Evolutionary conservation across 2,888 invertebrate genomes (phyloP).

Genomic region (Lasioglossum marginatum): DNA sequence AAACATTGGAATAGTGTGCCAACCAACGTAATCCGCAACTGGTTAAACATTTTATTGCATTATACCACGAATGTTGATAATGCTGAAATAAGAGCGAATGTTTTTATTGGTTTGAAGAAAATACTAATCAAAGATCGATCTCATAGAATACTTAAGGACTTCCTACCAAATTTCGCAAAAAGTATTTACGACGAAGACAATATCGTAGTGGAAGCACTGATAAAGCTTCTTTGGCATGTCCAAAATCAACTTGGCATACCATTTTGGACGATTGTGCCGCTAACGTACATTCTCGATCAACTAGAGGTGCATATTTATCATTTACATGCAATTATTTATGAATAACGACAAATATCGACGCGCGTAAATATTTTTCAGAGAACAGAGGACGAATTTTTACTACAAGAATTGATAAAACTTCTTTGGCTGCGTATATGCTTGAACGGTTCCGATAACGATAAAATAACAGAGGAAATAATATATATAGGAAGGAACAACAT

Average conservation of each 20-base stretch:
- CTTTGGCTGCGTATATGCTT: slow-evolving; percentile 54
- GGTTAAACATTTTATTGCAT: slow-evolving; percentile 62
- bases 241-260: slow-evolving; percentile 50
- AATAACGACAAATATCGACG: background rate
- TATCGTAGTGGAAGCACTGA: slow-evolving; percentile 54
- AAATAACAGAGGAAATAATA: slow-evolving; percentile 53
- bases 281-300: slow-evolving; percentile 59
- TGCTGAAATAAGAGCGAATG: slow-evolving; percentile 58
- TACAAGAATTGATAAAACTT: slow-evolving; percentile 60
- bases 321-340: background rate
- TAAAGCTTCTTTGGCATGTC: slow-evolving; percentile 59
- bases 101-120: slow-evolving; percentile 63
- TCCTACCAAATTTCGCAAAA: slow-evolving; percentile 53
- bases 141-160: slow-evolving; percentile 38
- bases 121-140: slow-evolving; percentile 53
- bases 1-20: slow-evolving; percentile 64
- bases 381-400: slow-evolving; percentile 45
- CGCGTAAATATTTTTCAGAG: slow-evolving; percentile 52
- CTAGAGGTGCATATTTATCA: slow-evolving; percentile 56
- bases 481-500: slow-evolving; percentile 60
- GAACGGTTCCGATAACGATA: slow-evolving; percentile 21
- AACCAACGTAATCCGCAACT: slow-evolving; percentile 43
- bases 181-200: slow-evolving; percentile 62
- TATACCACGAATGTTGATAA: slow-evolving; percentile 40
- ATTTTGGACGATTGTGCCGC: slow-evolving; percentile 61